Conservation (phyloP, 1,140 invertebrate species). For the Drosophila virilis region DNA sequence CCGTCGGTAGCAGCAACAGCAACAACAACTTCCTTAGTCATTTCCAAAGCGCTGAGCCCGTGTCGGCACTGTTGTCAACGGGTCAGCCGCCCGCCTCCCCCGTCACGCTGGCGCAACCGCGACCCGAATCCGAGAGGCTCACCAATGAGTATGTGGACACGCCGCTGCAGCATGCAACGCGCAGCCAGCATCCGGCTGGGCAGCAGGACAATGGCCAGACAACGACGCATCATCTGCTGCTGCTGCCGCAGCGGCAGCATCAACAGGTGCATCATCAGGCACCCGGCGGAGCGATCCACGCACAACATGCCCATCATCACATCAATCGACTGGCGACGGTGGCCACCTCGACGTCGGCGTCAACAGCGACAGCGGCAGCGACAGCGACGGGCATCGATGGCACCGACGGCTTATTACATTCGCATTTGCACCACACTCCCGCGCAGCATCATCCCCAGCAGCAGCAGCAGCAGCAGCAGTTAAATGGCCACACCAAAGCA, state of each 20-base stretch:
- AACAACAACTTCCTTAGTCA: conserved; percentile 82
- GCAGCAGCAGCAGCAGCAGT: conserved; percentile 20
- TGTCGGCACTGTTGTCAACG: conserved; percentile 45
- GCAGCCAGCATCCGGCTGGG: conserved; percentile 70
- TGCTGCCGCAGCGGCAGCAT: conserved; percentile 75
- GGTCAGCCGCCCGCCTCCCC: conserved; percentile 73
- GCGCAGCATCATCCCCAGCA: conserved; percentile 34
- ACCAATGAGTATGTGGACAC: conserved; percentile 95
- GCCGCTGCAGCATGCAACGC: conserved; percentile 85
- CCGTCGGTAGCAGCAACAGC: conserved; percentile 59
- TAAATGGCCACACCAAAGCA: conserved; percentile 49
- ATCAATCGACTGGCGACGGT: conserved; percentile 63
- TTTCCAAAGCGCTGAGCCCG: conserved; percentile 79
- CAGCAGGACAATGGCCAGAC: conserved; percentile 81
- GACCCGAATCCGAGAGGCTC: conserved; percentile 90
- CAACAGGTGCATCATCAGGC: conserved; percentile 51
- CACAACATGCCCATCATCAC: conserved; percentile 42
- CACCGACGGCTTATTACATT: conserved; percentile 82
- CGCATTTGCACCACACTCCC: conserved; percentile 61
- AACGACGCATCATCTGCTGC: conserved; percentile 77
- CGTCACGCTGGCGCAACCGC: conserved; percentile 88
- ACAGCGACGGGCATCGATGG: conserved; percentile 57
- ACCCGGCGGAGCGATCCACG: conserved; percentile 34
- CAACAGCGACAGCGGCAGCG: conserved; percentile 36
- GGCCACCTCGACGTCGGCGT: conserved; percentile 36